Evolutionary conservation across 2,888 invertebrate species (phyloP).

Genomic region (Diogma glabrata): DNA sequence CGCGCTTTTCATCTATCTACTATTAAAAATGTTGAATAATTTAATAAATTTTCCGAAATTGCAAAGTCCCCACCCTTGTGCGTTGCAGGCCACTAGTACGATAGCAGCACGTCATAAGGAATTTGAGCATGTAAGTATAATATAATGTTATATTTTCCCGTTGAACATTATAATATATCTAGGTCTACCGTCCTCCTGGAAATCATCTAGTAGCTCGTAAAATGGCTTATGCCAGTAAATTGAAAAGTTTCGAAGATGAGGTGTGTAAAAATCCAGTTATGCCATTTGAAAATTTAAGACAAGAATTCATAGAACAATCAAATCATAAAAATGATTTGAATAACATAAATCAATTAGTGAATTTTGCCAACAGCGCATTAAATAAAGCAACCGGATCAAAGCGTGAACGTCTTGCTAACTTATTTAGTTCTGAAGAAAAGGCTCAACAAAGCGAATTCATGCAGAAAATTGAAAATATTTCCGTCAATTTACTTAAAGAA

Average conservation of each 20-base stretch:
- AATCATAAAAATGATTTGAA: background rate
- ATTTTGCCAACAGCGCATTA: background rate
- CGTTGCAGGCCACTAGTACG: no score
- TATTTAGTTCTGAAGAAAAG: background rate
- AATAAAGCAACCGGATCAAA: background rate
- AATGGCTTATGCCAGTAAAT: background rate
- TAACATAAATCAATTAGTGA: background rate
- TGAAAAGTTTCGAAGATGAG: background rate
- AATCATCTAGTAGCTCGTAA: background rate
- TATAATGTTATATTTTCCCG: background rate
- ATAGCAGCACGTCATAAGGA: background rate
- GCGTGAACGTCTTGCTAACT: background rate
- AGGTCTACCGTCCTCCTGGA: background rate
- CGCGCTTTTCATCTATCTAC: no score
- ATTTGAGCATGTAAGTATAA: conserved; percentile 4
- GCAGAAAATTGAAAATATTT: background rate
- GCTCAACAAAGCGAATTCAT: background rate
- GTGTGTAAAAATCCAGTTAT: no score
- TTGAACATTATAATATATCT: background rate
- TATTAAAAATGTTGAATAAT: no score
- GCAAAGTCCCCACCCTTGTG: no score
- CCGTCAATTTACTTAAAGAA: background rate
- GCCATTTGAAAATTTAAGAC: background rate
- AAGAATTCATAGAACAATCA: background rate
- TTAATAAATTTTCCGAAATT: no score